phyloP scores from a whole-genome alignment of 2,888 invertebrate species.

The Tiphia femorata region DNA sequence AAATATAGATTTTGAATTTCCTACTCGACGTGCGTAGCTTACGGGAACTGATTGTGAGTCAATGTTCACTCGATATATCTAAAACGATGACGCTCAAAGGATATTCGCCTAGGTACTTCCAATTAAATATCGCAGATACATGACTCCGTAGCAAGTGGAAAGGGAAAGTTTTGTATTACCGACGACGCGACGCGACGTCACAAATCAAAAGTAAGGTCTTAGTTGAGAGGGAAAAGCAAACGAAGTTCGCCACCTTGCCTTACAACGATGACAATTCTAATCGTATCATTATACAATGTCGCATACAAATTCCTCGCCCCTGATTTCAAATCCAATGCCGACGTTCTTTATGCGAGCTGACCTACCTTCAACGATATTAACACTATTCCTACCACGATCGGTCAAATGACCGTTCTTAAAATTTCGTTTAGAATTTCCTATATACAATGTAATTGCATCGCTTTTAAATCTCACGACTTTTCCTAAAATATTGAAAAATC shows the following conservation, averaged over 20 bases:
- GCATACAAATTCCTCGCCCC: background rate
- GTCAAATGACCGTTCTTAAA: too few species aligned
- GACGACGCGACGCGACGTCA: constrained; percentile 23
- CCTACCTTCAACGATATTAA: background rate
- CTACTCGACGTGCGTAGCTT: constrained; percentile 8
- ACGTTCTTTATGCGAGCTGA: background rate
- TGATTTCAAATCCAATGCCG: background rate
- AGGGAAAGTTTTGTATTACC: constrained; percentile 5
- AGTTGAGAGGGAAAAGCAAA: constrained; percentile 9
- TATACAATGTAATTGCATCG: too few species aligned
- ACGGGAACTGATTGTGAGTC: constrained; percentile 7
- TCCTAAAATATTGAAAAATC: too few species aligned
- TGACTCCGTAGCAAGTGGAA: too few species aligned
- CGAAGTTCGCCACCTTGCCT: constrained; percentile 17
- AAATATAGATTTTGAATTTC: constrained; percentile 13
- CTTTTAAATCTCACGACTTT: too few species aligned
- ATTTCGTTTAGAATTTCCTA: too few species aligned
- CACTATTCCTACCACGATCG: too few species aligned
- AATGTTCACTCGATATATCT: constrained; percentile 1
- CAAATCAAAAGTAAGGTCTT: constrained; percentile 19
- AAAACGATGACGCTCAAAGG: background rate
- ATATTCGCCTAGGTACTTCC: background rate
- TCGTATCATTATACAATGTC: background rate
- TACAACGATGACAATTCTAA: constrained; percentile 10
- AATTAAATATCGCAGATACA: background rate